Conservation (phyloP, 2,888 invertebrate species). For the Meloe dianella region DNA sequence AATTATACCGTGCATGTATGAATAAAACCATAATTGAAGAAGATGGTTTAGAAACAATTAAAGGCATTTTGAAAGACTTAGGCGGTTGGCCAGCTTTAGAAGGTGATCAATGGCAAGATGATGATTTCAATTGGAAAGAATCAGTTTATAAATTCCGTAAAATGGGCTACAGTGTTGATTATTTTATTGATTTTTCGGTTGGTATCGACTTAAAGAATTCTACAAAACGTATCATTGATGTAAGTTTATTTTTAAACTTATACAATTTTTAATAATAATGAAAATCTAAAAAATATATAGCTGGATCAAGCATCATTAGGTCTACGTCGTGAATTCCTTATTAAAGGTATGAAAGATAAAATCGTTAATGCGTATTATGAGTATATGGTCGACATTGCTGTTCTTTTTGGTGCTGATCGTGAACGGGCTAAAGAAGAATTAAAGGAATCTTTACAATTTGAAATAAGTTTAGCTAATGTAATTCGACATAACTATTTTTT, state of each 20-base stretch:
- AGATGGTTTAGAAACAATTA: conserved; percentile 76
- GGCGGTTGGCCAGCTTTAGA: conserved; percentile 95
- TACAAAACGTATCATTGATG: conserved; percentile 82
- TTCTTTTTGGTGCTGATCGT: conserved; percentile 81
- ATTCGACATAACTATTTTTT: conserved; percentile 54
- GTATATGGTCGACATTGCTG: conserved; percentile 88
- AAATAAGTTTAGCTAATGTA: conserved; percentile 90
- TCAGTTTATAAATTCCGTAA: conserved; percentile 82
- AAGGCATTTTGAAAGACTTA: conserved; percentile 73
- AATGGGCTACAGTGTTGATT: conserved; percentile 86
- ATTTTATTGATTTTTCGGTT: conserved; percentile 89
- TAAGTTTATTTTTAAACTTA: conserved; percentile 62
- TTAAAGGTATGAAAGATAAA: conserved; percentile 82
- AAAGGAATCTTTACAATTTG: conserved; percentile 81
- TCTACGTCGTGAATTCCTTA: conserved; percentile 82
- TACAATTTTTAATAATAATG: background rate
- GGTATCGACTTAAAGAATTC: conserved; percentile 90
- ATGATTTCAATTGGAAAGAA: conserved; percentile 79
- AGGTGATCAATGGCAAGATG: conserved; percentile 75
- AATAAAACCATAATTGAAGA: conserved; percentile 83
- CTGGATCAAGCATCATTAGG: conserved; percentile 88
- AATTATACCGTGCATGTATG: conserved; percentile 86
- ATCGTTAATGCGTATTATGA: conserved; percentile 85
- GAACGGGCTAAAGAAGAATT: conserved; percentile 73
- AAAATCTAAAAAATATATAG: conserved; percentile 60